Evolutionary conservation across 2,888 invertebrate species (phyloP).

Genomic region (Caenorhabditis sp.): DNA sequence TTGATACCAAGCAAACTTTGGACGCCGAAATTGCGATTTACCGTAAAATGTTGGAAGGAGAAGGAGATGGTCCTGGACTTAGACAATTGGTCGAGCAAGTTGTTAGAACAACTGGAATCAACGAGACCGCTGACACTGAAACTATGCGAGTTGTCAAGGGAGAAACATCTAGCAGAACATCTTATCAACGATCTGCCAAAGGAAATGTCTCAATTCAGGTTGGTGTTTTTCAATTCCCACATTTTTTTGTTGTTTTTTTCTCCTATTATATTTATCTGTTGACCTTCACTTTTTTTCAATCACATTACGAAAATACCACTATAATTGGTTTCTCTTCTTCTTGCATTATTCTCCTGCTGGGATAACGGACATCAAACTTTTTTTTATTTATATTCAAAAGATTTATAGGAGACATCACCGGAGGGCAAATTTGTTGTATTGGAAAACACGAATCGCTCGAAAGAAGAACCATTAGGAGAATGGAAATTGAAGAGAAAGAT

Average conservation of each 20-base stretch:
- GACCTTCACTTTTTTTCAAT: neutral
- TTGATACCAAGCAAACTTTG: slow-evolving; percentile 74
- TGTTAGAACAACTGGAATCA: slow-evolving; percentile 68
- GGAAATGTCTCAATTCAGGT: slow-evolving; percentile 73
- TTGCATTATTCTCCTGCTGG: neutral
- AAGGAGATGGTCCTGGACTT: slow-evolving; percentile 73
- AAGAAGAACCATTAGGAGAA: slow-evolving; percentile 70
- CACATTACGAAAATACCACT: neutral
- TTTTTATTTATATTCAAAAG: neutral
- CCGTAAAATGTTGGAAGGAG: slow-evolving; percentile 75
- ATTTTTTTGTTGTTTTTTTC: neutral
- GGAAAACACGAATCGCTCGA: slow-evolving; percentile 57
- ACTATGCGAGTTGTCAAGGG: slow-evolving; percentile 68
- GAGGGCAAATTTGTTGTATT: slow-evolving; percentile 73
- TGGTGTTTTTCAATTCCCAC: neutral
- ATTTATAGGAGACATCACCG: slow-evolving; percentile 72
- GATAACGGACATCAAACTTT: neutral
- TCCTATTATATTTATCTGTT: neutral
- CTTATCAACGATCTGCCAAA: slow-evolving; percentile 74
- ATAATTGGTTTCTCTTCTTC: neutral
- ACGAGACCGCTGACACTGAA: slow-evolving; percentile 62
- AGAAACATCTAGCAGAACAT: slow-evolving; percentile 74
- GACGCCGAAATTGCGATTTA: slow-evolving; percentile 76
- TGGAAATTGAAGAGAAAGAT: slow-evolving; percentile 72
- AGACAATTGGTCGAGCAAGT: slow-evolving; percentile 71